These are phyloP conservation scores for Sturnira hondurensis DNA, from an alignment of 2,113 vertebrate genomes.

Conservation along the genomic window DNA sequence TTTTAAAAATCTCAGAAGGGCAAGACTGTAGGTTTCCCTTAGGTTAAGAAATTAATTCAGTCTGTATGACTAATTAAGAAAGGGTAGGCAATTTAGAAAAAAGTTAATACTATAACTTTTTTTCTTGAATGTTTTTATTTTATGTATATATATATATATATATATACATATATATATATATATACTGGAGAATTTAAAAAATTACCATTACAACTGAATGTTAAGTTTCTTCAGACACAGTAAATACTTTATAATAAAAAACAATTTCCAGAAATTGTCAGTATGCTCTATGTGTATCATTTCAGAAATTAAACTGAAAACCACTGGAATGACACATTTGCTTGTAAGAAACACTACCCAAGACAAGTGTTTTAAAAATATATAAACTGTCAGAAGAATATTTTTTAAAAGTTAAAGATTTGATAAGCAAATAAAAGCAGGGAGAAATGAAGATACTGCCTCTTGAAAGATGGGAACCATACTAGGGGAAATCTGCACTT, in stretches of 20 bases:
- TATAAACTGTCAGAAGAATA: not conserved
- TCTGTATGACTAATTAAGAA: slow-evolving; percentile 68
- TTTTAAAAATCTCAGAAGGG: slow-evolving; percentile 69
- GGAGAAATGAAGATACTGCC: not conserved
- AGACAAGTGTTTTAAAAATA: not conserved
- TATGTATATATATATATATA: too few relatives aligned
- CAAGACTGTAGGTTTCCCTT: slow-evolving; percentile 57
- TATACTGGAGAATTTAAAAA: not conserved
- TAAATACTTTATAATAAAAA: not conserved
- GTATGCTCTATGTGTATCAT: not conserved
- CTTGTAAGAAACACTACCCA: not conserved
- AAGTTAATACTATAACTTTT: slow-evolving; percentile 43
- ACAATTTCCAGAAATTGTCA: not conserved
- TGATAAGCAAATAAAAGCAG: not conserved
- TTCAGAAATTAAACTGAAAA: slow-evolving; percentile 18
- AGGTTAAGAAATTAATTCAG: slow-evolving; percentile 76
- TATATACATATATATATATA: too few relatives aligned
- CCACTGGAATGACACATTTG: not conserved
- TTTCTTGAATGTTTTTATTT: slow-evolving; percentile 4
- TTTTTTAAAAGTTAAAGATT: not conserved
- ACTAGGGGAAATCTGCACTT: not conserved
- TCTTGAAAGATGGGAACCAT: not conserved
- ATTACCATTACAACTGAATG: not conserved
- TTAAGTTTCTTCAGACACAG: not conserved
- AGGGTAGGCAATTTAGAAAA: slow-evolving; percentile 60